Conservation (phyloP, 2,113 vertebrate genomes). For the Toxotes chatareus region DNA sequence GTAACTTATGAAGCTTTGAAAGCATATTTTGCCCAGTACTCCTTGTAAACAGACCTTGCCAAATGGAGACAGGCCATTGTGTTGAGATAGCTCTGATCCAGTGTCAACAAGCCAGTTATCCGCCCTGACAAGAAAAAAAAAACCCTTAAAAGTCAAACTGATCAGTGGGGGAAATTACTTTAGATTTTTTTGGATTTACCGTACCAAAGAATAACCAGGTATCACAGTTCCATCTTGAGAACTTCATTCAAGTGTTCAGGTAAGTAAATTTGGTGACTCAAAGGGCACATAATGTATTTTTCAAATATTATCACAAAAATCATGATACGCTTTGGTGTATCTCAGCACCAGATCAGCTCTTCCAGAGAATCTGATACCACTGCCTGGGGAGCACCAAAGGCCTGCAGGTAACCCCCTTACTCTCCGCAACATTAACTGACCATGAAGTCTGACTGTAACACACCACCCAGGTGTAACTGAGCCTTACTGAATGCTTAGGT, state of each 20-base stretch:
- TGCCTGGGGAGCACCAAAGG: background rate
- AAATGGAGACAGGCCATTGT: constrained; percentile 88
- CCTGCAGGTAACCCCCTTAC: constrained; percentile 57
- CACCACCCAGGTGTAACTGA: background rate
- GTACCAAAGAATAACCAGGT: background rate
- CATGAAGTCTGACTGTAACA: background rate
- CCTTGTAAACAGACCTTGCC: constrained; percentile 87
- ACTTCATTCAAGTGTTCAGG: background rate
- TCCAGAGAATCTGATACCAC: constrained; percentile 34
- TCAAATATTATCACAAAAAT: background rate
- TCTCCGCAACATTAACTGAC: constrained; percentile 16
- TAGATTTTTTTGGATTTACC: background rate
- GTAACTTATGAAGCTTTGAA: background rate
- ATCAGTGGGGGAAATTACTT: background rate
- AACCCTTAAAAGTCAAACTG: background rate
- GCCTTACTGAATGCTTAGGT: background rate
- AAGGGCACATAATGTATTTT: background rate
- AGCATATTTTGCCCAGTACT: background rate
- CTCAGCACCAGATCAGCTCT: background rate
- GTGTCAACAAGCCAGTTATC: constrained; percentile 96
- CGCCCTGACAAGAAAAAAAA: constrained; percentile 81
- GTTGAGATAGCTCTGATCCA: constrained; percentile 61
- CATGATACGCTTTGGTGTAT: background rate
- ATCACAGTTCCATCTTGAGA: background rate
- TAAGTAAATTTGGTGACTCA: background rate